Evolutionary conservation across 1,140 invertebrate genomes (phyloP), one percentile per base, ranked within the genome.

Genomic region (Tyrophagus putrescentiae): DNA sequence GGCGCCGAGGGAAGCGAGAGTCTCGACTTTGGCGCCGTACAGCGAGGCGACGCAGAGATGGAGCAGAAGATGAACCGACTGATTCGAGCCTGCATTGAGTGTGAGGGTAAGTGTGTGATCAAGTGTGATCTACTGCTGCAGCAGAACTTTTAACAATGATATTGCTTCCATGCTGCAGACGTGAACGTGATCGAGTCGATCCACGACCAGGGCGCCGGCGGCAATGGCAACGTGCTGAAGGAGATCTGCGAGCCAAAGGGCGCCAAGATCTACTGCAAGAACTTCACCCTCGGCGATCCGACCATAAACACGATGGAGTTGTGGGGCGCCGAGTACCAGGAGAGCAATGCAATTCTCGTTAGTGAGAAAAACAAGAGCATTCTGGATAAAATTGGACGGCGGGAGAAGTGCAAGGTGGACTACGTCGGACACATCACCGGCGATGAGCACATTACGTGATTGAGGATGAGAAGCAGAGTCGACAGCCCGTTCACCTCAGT

Each of bases 301-400:
- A 96, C 89, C 7, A 84, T 98, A 13, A 92, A 82, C 50, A 83
- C 88, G 0, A 70, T 96, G 58, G 94, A 98, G 70, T 71, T 98
- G 4, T 98, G 94, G 94, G 92, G 91, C 0, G 94, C 93, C 0
- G 94, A 98, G 70, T 98, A 97, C 69, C 94, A 98, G 75, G 94
- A 98, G 72, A 95, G 85, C 64, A 83, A 97, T 72, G 93, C 92
- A 0, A 75, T 94, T 39, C 71, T 96, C 0, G 84, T 89, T 64
- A 75, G 75, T 39, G 72, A 79, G 0, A 61, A 83, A 57, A 76
- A 85, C 66, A 74, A 80, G 9, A 60, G 72, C 13, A 61, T 84
- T 1, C 72, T 97, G 0, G 74, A 82, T 67, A 75, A 77, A 65
- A 87, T 98, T 54, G 83, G 85, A 39, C 68, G 74, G 16, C 76